Percentiles rank a stretch among this genome's conserved stretches.
Evolutionary conservation across 2,888 invertebrate genomes (phyloP).

Genomic region (Nebria brevicollis): DNA sequence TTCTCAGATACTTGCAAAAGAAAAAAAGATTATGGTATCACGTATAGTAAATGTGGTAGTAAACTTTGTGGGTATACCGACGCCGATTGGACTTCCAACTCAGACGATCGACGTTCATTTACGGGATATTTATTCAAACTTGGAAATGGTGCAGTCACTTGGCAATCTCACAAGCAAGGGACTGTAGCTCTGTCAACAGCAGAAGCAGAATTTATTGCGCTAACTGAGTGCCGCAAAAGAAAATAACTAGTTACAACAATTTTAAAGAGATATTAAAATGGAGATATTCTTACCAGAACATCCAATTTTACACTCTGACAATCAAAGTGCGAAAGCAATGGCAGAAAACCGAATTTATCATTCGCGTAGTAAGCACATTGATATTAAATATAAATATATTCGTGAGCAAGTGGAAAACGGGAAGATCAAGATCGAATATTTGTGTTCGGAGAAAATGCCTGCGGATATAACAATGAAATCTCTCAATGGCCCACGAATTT

Average conservation of each 20-base stretch:
- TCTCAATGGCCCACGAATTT: slow-evolving; percentile 17
- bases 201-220: slow-evolving; percentile 54
- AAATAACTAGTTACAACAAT: slow-evolving; percentile 50
- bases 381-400: slow-evolving; percentile 19
- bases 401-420: not conserved
- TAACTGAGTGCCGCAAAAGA: slow-evolving; percentile 52
- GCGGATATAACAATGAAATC: slow-evolving; percentile 17
- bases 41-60: not conserved
- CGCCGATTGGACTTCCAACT: slow-evolving; percentile 1
- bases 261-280: slow-evolving; percentile 33
- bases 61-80: not conserved
- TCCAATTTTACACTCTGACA: slow-evolving; percentile 11
- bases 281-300: not conserved
- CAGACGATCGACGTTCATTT: slow-evolving; percentile 17
- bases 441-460: slow-evolving; percentile 23
- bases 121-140: slow-evolving; percentile 24
- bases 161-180: slow-evolving; percentile 48
- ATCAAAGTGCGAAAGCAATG: slow-evolving; percentile 29
- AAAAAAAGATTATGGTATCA: slow-evolving; percentile 44
- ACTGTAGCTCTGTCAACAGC: slow-evolving; percentile 54
- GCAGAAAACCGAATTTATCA: slow-evolving; percentile 21
- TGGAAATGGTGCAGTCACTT: slow-evolving; percentile 38
- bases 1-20: slow-evolving; percentile 50
- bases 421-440: not conserved
- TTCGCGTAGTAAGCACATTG: slow-evolving; percentile 7